phyloP scores from a whole-genome alignment of 2,888 invertebrate species.

The Aphidius colemani region DNA sequence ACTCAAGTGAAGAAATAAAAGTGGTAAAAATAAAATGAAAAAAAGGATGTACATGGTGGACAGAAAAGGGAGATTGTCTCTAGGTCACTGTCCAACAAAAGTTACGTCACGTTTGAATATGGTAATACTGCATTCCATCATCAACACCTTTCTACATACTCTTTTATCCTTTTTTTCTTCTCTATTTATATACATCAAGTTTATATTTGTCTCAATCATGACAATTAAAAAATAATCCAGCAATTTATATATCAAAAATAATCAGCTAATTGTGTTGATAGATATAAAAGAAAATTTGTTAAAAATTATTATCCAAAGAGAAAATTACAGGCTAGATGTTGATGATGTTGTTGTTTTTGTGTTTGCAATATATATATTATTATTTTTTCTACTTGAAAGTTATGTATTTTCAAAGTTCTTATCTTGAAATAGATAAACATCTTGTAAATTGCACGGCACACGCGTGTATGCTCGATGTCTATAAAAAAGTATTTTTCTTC shows the following conservation, averaged over 20 bases:
- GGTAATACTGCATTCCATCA: slow-evolving; percentile 54
- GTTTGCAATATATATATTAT: background rate
- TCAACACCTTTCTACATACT: slow-evolving; percentile 37
- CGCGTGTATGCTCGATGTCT: slow-evolving; percentile 22
- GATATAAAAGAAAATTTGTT: background rate
- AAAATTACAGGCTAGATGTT: too few relatives aligned
- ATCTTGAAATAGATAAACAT: slow-evolving; percentile 33
- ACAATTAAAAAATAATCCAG: slow-evolving; percentile 1
- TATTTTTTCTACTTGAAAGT: background rate
- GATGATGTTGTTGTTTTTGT: background rate
- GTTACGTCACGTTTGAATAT: slow-evolving; percentile 55
- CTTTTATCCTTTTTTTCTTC: slow-evolving; percentile 16
- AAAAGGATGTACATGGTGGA: slow-evolving; percentile 20
- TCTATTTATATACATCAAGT: slow-evolving; percentile 26
- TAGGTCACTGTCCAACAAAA: slow-evolving; percentile 55
- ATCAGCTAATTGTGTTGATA: too few relatives aligned
- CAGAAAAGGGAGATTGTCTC: slow-evolving; percentile 48
- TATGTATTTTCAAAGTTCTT: slow-evolving; percentile 10
- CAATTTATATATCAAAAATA: too few relatives aligned
- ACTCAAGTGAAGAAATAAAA: too few relatives aligned
- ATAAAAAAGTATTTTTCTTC: background rate
- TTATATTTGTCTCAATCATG: slow-evolving; percentile 9
- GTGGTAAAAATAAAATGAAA: too few relatives aligned
- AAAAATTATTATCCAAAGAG: slow-evolving; percentile 14
- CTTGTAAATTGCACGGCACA: slow-evolving; percentile 30